Conservation (phyloP, 35 echinoderm and acorn worm genomes). For the Heliocidaris erythrogramma region DNA sequence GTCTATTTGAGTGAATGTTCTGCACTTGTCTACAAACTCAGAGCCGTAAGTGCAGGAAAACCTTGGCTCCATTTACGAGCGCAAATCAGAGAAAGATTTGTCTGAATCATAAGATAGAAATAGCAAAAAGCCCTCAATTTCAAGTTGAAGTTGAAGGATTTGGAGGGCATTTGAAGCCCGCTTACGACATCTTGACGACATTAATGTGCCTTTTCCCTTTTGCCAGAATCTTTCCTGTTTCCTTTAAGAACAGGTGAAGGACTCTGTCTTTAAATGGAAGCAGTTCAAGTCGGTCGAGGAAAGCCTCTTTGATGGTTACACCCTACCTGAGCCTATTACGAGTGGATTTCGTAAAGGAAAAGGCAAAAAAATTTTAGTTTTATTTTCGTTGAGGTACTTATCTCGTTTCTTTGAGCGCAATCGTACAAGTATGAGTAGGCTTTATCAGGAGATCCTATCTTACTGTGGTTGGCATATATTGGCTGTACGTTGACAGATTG, state of each 20-base stretch:
- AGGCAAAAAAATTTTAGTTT: not conserved
- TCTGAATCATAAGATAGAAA: not conserved
- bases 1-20: not conserved
- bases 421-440: not conserved
- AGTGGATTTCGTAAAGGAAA: not conserved
- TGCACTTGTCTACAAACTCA: not conserved
- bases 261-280: not conserved
- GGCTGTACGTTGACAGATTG: slow-evolving; percentile 26
- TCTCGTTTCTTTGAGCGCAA: not conserved
- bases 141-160: not conserved
- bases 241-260: not conserved
- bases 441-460: not conserved
- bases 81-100: not conserved
- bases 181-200: slow-evolving; percentile 8
- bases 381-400: not conserved
- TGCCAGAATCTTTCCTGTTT: not conserved
- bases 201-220: not conserved
- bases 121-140: not conserved
- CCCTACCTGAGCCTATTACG: not conserved
- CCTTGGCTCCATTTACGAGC: not conserved
- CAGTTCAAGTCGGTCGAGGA: not conserved
- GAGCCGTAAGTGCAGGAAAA: not conserved
- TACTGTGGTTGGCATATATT: not conserved
- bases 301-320: not conserved
- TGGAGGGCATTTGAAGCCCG: not conserved